A percentile compares a stretch with the other conserved stretches of the same genome.
Evolutionary conservation across 1,140 invertebrate genomes (phyloP).

Genomic region (Microplitis demolitor): DNA sequence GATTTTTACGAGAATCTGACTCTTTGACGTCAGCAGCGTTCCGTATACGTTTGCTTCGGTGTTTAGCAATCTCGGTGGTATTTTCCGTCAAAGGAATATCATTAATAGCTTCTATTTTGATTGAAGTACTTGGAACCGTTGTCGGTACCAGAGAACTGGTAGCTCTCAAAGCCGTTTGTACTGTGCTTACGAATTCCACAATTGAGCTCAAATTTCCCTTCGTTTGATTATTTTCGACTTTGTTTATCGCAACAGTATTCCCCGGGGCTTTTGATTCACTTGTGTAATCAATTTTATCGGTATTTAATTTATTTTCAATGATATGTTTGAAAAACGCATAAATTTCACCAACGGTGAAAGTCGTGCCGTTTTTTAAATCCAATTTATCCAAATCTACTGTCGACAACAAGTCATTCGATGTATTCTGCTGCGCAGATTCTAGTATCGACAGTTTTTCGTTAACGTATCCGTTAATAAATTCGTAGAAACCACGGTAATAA

Average conservation of each 20-base stretch:
- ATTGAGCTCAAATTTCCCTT: slow-evolving; percentile 32
- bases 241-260: slow-evolving; percentile 9
- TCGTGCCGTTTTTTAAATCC: slow-evolving; percentile 52
- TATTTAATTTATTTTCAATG: slow-evolving; percentile 57
- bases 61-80: slow-evolving; percentile 47
- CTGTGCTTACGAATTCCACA: slow-evolving; percentile 24
- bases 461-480: slow-evolving; percentile 57
- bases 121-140: slow-evolving; percentile 11
- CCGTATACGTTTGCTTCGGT: slow-evolving; percentile 55
- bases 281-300: slow-evolving; percentile 27
- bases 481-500: slow-evolving; percentile 58
- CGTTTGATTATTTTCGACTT: slow-evolving; percentile 10
- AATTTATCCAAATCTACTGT: slow-evolving; percentile 56
- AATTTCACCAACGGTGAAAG: slow-evolving; percentile 53
- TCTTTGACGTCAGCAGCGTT: slow-evolving; percentile 43
- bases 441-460: slow-evolving; percentile 50
- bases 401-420: slow-evolving; percentile 51
- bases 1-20: slow-evolving; percentile 37
- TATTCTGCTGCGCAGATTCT: slow-evolving; percentile 42
- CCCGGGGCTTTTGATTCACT: neutral
- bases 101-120: slow-evolving; percentile 10
- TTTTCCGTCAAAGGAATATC: slow-evolving; percentile 21
- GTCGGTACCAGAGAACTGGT: slow-evolving; percentile 39
- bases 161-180: slow-evolving; percentile 32
- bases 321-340: slow-evolving; percentile 62